Base-by-base conservation (phyloP, 2,113 vertebrate genomes). In the Uria aalge region DNA sequence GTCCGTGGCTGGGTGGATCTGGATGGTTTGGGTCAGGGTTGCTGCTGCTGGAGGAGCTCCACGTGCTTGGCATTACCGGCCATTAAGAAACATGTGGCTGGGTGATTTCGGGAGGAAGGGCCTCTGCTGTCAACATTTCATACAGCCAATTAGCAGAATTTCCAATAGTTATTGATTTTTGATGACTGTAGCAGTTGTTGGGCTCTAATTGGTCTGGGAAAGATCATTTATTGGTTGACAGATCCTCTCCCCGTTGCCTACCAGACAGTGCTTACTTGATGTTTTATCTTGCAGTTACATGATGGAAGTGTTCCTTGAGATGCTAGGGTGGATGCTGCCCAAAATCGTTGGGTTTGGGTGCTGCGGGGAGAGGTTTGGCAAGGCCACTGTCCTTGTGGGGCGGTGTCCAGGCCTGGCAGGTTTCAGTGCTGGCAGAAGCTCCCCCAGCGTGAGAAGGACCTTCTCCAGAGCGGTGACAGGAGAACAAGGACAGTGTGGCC, bases 51-150 rank as follows among this genome's bases (percentile, higher is more conserved):
- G 41, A 68, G 21, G 24, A 50, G 27, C 12, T 41, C 34, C 43
- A 20, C 0, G 0, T 0, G 1, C 45, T 57, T 34, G 50, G 23
- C 1, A 0, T 55, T 66, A n/a, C 5, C 0, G 3, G 62, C 52
- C 1, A 4, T 55, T 66, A 67, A 56, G 63, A 66, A 60, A 55
- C 3, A 3, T 10, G 30, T 60, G 45, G 5, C 55, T 48, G 63
- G 30, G 7, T 60, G 69, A 32, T 72, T 59, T 64, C 0, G 8
- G 57, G 69, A 71, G n/a, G 53, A 50, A 3, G 8, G 24, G 47
- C 17, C 29, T 56, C 64, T 77, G 45, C 52, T 89, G 53, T 60
- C n/a, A 27, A 14, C 57, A 18, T 60, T 83, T 87, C 78, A 19
- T 55, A 19, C 29, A 55, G n/a, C 64, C n/a, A 52, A 2, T 72